These are phyloP conservation scores for Conus canariensis DNA, from an alignment of 2,888 invertebrate genomes.

Conservation along the genomic window DNA sequence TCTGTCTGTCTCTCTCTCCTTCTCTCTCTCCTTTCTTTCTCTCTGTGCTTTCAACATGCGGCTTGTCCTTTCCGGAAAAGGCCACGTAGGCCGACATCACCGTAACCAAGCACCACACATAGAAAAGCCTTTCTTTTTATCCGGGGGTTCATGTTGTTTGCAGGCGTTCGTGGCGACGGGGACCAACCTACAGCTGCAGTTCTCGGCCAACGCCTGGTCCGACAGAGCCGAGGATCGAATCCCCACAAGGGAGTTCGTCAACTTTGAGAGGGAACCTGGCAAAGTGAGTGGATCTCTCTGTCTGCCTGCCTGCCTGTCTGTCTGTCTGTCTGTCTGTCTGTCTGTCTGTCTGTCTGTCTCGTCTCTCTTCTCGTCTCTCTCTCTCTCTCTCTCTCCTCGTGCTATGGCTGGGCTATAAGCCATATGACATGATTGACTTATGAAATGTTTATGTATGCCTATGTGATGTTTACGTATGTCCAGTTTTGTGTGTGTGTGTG, in stretches of 20 bases:
- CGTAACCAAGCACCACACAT: too few relatives aligned
- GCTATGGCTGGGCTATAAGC: too few relatives aligned
- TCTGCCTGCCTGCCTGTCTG: not conserved
- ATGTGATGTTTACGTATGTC: too few relatives aligned
- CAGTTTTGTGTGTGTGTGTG: too few relatives aligned
- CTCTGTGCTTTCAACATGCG: too few relatives aligned
- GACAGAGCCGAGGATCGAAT: constrained; percentile 74
- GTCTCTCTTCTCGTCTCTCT: too few relatives aligned
- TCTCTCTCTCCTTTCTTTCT: not conserved
- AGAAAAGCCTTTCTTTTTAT: not conserved
- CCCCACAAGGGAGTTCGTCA: constrained; percentile 79
- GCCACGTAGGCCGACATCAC: too few relatives aligned
- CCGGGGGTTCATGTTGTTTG: not conserved
- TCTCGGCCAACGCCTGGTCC: constrained; percentile 80
- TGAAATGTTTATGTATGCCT: too few relatives aligned
- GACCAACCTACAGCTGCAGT: constrained; percentile 95
- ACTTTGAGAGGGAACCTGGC: constrained; percentile 97
- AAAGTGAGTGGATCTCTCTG: constrained; percentile 84
- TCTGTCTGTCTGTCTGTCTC: not conserved
- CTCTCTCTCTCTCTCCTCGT: too few relatives aligned
- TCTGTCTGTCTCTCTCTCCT: not conserved
- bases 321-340: constrained; percentile 10
- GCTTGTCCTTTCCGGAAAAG: too few relatives aligned
- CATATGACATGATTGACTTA: too few relatives aligned
- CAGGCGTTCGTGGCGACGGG: constrained; percentile 95